Conservation (phyloP, 2,797 vertebrate species). For the Psittacula derbiana region DNA sequence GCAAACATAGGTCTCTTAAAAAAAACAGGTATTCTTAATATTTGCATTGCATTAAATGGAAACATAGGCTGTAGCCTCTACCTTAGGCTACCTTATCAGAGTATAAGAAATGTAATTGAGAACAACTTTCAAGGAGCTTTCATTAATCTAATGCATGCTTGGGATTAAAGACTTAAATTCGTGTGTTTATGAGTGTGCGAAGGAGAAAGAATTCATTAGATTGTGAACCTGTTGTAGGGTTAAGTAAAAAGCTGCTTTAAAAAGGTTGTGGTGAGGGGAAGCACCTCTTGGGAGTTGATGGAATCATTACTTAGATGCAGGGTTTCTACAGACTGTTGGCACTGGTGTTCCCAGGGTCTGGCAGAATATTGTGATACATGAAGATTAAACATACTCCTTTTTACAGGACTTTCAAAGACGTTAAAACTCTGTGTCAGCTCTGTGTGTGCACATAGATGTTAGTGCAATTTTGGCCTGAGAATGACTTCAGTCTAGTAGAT, state of each 20-base stretch:
- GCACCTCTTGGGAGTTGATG: background rate
- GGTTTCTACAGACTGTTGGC: background rate
- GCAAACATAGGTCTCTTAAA: background rate
- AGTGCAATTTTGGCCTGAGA: background rate
- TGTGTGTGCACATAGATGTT: background rate
- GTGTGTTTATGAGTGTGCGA: background rate
- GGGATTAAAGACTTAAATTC: background rate
- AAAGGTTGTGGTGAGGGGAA: background rate
- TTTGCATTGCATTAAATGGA: background rate
- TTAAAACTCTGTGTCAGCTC: background rate
- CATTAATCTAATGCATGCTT: background rate
- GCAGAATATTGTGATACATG: background rate
- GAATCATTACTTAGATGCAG: background rate
- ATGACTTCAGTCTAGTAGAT: background rate
- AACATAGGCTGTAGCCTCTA: background rate
- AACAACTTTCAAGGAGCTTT: background rate
- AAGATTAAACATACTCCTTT: background rate
- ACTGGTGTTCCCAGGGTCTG: background rate
- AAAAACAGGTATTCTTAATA: background rate
- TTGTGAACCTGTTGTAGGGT: background rate
- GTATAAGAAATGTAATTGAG: background rate
- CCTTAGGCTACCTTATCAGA: background rate
- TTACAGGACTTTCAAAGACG: background rate
- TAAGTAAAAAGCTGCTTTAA: background rate
- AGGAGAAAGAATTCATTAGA: background rate